Evolutionary conservation across 2,888 invertebrate species (phyloP), one percentile per base, ranked within the genome.

Genomic region (Agrochola macilenta): DNA sequence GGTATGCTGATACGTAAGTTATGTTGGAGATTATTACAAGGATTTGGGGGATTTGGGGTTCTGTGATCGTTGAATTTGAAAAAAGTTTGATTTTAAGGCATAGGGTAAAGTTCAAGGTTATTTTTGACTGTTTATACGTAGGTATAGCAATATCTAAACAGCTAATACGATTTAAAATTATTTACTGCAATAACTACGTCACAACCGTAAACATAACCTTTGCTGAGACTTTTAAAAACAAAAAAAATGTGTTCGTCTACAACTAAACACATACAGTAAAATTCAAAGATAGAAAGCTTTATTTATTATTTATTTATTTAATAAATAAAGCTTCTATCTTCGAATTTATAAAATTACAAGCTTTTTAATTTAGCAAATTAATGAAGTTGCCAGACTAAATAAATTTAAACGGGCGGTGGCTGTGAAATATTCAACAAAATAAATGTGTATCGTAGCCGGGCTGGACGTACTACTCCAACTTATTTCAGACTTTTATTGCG

Each of bases 401-500:
- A 82, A 78, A 85, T 84, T 85, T 77, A 60, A 85, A 85, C 74
- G 69, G 60, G 26, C 63, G 26, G 61, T 79, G 35, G 75, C 58
- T 65, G 80, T 84, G 74, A 81, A 84, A 84, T 86, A 87, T 88
- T 85, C 81, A 87, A 73, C 74, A 70, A 85, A 81, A 87, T 85
- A 83, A 84, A 85, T 86, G 81, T 81, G 84, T 78, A 81, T 81
- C 77, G 82, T 75, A 49, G 82, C 81, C 30, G 57, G 66, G 74
- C 46, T 58, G 80, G 84, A 83, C 82, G 82, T 82, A 78, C 74
- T 78, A 85, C 79, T 84, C 85, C 75, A 89, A 90, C 89, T 90
- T 91, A 88, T 89, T 89, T 86, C 88, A 88, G 88, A 89, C 89
- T 90, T 92, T 92, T 91, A 91, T 91, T 90, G 88, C 87, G 79